Evolutionary conservation across 2,113 vertebrate species (phyloP), one percentile per base, ranked within the genome.

Genomic region (Microtus oregoni): DNA sequence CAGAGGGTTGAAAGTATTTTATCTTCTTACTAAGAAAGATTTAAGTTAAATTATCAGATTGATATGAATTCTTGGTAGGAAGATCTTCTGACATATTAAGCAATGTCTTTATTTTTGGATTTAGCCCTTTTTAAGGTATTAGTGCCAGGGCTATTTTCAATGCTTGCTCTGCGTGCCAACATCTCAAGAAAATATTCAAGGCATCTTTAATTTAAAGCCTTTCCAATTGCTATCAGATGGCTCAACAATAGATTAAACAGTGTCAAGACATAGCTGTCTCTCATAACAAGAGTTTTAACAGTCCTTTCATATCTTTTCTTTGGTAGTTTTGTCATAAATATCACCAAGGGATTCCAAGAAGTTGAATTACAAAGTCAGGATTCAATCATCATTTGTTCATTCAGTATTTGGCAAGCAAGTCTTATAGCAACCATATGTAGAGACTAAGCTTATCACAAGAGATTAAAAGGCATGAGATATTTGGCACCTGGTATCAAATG

Each of bases 121-220:
- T 91, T 38, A 86, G 88, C 7, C 7, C 38, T 92, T 94, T 90
- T 70, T 93, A 24, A 96, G 77, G 93, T 91, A 90, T 91, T 93
- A 96, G 78, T 67, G 65, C 19, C 55, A 92, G 94, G 94, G 52
- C 95, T 86, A 94, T 92, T 92, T 94, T 63, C 86, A 95, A 91
- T 78, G 76, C 52, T 82, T 92, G 50, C 22, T 32, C 20, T 86
- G 78, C 76, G 93, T 85, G 38, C 67, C 3, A 92, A 75, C 58
- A 90, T 88, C 70, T 92, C 79, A 96, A 82, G 78, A 58, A 95
- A 95, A 94, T 94, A 94, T 85, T 95, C 91, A 96, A 89, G 72
- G 58, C 50, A 90, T 73, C 35, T 78, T 97, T 95, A 91, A 96
- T 96, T 97, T 96, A 73, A 94, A 96, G 55, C 91, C 17, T 90